phyloP scores from a whole-genome alignment of 2,797 vertebrate genomes.

The Stomatorhinus walkeri region DNA sequence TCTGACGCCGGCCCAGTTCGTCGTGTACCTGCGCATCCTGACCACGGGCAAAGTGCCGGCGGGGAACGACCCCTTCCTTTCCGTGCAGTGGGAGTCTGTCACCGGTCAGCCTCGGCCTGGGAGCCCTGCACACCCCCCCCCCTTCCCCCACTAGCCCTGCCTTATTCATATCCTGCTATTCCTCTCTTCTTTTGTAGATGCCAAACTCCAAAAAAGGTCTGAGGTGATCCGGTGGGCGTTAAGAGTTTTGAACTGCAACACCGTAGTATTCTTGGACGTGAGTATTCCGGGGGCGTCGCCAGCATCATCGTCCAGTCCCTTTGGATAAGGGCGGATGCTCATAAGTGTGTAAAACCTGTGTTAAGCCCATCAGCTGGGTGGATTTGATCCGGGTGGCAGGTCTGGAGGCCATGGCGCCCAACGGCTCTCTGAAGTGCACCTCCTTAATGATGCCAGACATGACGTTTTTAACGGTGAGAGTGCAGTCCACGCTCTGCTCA shows the following conservation, averaged over 20 bases:
- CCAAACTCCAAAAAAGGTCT: background rate
- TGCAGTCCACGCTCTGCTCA: background rate
- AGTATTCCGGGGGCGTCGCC: background rate
- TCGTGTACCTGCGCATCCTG: constrained; percentile 50
- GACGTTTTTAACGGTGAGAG: constrained; percentile 28
- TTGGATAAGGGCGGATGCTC: background rate
- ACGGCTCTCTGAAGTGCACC: background rate
- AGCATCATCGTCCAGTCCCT: background rate
- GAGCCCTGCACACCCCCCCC: background rate
- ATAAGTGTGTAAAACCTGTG: background rate
- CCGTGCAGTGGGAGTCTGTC: constrained; percentile 6
- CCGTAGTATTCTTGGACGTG: constrained; percentile 31
- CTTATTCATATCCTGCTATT: background rate
- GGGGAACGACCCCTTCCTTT: constrained; percentile 14
- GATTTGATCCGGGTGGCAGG: constrained; percentile 27
- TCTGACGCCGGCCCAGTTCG: constrained; percentile 43
- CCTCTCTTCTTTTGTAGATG: background rate
- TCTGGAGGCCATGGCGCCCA: background rate
- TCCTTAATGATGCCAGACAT: constrained; percentile 22
- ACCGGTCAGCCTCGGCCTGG: background rate
- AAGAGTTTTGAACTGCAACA: constrained; percentile 35
- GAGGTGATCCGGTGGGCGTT: constrained; percentile 38
- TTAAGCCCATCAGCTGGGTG: constrained; percentile 33
- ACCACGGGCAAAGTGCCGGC: constrained; percentile 37
- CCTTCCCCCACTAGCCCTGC: background rate